Evolutionary conservation across 1,140 invertebrate genomes (phyloP), one percentile per base, ranked within the genome.

Genomic region (Drosophila sulfurigaster): DNA sequence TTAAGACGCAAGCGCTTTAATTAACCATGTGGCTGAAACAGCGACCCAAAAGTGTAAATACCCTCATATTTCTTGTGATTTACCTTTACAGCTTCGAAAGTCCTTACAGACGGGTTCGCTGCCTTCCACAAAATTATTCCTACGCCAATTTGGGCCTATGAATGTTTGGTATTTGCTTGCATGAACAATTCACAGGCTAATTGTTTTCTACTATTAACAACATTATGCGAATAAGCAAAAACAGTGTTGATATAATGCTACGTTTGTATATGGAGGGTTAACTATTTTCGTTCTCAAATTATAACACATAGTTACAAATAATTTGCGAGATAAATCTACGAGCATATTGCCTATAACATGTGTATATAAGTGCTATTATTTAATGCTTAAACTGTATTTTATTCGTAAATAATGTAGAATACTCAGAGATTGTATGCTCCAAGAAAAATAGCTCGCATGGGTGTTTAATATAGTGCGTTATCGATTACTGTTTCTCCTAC

Each of bases 41-140:
- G 83, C 82, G 82, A 88, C 83, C 83, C 83, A 87, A 87, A 87
- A 87, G 83, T 88, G 82, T 89, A 87, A 87, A 87, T 89, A 87
- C 83, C 83, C 83, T 87, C 83, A 87, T 87, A 87, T 87, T 87
- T 87, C 83, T 83, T 89, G 80, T 89, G 83, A 88, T 87, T 87
- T 87, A 87, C 83, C 83, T 87, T 87, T 87, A 89, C 82, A 78
- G 80, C 80, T 72, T 72, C 66, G 66, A 60, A 48, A 58, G 54
- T 56, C 59, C 48, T 15, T 41, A 45, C 38, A 45, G 15, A 63
- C 45, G 60, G 16, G 52, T 6, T 59, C 43, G 13, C 41, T 43
- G 11, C 30, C 51, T 56, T 5, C 10, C 28, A 20, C 38, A 45
- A 20, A 49, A 10, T 15, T 16, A 52, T 59, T 49, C 41, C 13